Conservation (phyloP, 2,113 vertebrate species). For the Sinocyclocheilus maitianheensis region DNA sequence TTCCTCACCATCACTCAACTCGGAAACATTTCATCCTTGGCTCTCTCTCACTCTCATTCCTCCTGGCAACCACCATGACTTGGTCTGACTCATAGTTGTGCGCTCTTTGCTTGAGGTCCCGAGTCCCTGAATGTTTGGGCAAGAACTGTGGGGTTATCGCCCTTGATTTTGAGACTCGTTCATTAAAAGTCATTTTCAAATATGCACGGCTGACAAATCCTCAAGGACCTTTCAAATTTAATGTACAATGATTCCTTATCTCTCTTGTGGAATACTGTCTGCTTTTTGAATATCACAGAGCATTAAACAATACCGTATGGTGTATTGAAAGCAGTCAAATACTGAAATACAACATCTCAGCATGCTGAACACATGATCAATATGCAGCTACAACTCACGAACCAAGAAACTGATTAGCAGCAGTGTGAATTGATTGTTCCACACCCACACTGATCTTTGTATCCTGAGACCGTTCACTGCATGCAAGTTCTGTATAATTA, state of each 20-base stretch:
- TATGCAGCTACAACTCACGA: constrained; percentile 39
- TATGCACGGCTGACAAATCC: neutral
- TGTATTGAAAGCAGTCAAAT: constrained; percentile 22
- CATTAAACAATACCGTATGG: neutral
- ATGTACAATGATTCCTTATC: neutral
- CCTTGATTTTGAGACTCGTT: constrained; percentile 30
- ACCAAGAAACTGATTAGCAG: constrained; percentile 40
- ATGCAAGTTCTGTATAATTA: constrained; percentile 28
- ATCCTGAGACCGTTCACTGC: constrained; percentile 21
- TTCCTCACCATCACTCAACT: constrained; percentile 60
- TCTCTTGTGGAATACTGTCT: constrained; percentile 22
- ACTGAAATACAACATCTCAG: constrained; percentile 17
- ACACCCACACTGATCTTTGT: constrained; percentile 40
- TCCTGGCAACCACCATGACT: constrained; percentile 22
- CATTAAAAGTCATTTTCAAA: constrained; percentile 5
- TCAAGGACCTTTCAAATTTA: constrained; percentile 15
- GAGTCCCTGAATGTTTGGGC: constrained; percentile 32
- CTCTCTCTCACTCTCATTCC: constrained; percentile 39
- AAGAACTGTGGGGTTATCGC: constrained; percentile 19
- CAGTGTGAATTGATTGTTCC: constrained; percentile 45
- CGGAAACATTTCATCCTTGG: constrained; percentile 49
- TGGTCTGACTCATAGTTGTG: constrained; percentile 31
- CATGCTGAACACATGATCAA: constrained; percentile 37
- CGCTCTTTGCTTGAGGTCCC: constrained; percentile 38
- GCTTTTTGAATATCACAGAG: constrained; percentile 22